Evolutionary conservation across 2,888 invertebrate species (phyloP).

Genomic region (Amphipyra tragopoginis): DNA sequence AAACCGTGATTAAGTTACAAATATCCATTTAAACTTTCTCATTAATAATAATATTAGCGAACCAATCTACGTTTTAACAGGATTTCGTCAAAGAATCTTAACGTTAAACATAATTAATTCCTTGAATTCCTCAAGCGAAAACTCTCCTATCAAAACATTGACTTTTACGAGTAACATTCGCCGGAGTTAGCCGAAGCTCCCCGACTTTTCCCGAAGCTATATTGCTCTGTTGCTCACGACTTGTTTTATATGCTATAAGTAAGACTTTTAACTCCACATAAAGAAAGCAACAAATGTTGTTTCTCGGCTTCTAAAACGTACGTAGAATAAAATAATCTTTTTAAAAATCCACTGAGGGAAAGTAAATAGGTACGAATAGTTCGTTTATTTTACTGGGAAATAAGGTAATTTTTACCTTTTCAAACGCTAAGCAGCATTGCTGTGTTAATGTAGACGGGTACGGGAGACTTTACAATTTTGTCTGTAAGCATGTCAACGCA

Average conservation of each 20-base stretch:
- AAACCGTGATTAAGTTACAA: not conserved
- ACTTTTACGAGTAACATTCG: slow-evolving; percentile 15
- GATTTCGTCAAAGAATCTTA: not conserved
- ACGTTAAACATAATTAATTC: slow-evolving; percentile 6
- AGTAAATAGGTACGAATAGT: too few relatives aligned
- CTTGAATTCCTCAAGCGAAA: not conserved
- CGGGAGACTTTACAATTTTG: too few relatives aligned
- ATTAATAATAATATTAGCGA: not conserved
- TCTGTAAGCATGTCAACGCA: too few relatives aligned
- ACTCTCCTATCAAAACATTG: not conserved
- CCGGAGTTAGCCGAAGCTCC: slow-evolving; percentile 3
- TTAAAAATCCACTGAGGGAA: too few relatives aligned
- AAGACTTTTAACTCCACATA: slow-evolving; percentile 6
- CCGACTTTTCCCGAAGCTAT: slow-evolving; percentile 4
- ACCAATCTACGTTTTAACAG: not conserved
- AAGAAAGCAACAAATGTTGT: slow-evolving; percentile 4
- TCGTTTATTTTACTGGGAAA: too few relatives aligned
- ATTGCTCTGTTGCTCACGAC: slow-evolving; percentile 7
- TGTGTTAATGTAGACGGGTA: too few relatives aligned
- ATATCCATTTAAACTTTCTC: not conserved
- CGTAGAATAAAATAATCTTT: too few relatives aligned
- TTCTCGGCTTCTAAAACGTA: not conserved
- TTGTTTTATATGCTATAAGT: slow-evolving; percentile 19
- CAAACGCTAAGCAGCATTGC: too few relatives aligned
- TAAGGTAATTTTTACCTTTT: too few relatives aligned